Base-by-base conservation (phyloP, 2,888 invertebrate genomes). In the Notodonta dromedarius region DNA sequence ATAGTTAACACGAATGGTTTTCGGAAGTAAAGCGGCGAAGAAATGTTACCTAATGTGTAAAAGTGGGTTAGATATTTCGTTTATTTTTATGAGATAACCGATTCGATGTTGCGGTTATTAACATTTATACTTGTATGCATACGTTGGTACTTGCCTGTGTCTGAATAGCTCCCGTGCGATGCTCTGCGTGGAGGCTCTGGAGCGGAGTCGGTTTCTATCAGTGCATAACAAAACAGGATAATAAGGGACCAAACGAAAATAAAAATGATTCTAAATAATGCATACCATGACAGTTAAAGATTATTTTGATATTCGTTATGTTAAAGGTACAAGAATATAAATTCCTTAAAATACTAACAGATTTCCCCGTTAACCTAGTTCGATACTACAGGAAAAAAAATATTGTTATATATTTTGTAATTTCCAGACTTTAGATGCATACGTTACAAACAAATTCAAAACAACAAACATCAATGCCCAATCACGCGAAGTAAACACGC, bases 161-260 rank as follows among this genome's bases (percentile, higher is more conserved):
- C 94, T 80, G 94, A 94, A 86, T 88, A 91, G 87, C 90, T 91
- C 84, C 93, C 92, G 77, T 92, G 89, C 73, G 93, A 88, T 60
- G 94, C 90, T 84, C 95, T 94, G 88, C 95, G 95, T 73, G 95
- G 95, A 77, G 96, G 94, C 81, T 95, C 94, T 77, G 96, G 96
- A 77, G 94, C 94, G 75, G 90, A 87, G 80, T 95, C 95, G 84
- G 91, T 93, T 85, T 95, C 95, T 95, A 94, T 76, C 87, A 88
- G 84, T 83, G 85, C 85, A 83, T 77, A 89, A 89, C 74, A 88
- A 88, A 88, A 87, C 74, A 82, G 70, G 73, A 82, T 82, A 78
- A 81, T 85, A 80, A 85, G 70, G 77, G 73, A 81, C 76, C 75
- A 83, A 84, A 85, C 74, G 71, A 73, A 81, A 78, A 80, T 72